Conservation (phyloP, 2,797 vertebrate species). For the Adelosebastes latens region DNA sequence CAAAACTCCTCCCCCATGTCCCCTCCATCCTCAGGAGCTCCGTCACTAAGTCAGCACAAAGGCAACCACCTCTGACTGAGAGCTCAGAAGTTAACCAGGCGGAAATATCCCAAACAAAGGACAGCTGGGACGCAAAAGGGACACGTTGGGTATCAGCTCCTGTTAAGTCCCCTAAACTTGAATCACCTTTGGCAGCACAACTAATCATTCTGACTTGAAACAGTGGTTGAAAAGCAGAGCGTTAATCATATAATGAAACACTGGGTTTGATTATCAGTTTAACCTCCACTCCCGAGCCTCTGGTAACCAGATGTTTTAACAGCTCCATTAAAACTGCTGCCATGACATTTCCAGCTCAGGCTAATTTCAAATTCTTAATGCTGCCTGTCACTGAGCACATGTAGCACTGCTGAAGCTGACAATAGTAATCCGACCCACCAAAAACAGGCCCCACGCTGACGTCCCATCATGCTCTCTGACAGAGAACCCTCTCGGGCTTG, state of each 20-base stretch:
- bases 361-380: constrained; percentile 31
- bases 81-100: constrained; percentile 78
- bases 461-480: constrained; percentile 69
- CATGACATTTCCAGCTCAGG: constrained; percentile 26
- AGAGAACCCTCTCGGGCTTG: constrained; percentile 57
- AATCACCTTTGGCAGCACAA: constrained; percentile 40
- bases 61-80: constrained; percentile 61
- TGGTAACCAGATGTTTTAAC: constrained; percentile 48
- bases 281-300: not conserved
- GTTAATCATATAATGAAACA: constrained; percentile 22
- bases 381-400: constrained; percentile 38
- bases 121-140: constrained; percentile 73
- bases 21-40: constrained; percentile 60
- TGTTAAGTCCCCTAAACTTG: constrained; percentile 35
- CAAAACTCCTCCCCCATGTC: constrained; percentile 59
- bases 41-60: constrained; percentile 73
- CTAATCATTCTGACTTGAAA: constrained; percentile 9
- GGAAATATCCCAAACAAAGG: constrained; percentile 81
- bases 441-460: constrained; percentile 9
- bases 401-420: constrained; percentile 39
- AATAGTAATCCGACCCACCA: constrained; percentile 52
- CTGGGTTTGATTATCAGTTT: constrained; percentile 20
- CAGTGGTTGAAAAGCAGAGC: not conserved
- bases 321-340: constrained; percentile 22
- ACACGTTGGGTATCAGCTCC: constrained; percentile 32